Base-by-base conservation (phyloP, 2,888 invertebrate species). In the Oscheius myriophilus region DNA sequence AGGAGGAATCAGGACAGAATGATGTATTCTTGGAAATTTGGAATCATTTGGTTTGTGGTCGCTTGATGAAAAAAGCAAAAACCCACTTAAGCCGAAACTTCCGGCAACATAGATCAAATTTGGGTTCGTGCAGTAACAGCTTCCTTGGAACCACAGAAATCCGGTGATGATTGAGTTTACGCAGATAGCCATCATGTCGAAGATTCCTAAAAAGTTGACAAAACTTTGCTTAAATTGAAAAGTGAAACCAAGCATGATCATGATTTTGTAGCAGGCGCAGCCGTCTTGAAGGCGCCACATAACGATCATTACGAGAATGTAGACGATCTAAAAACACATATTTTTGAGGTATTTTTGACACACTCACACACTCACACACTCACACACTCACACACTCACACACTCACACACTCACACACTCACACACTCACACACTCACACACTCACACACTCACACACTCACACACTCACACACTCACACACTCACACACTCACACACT, bases 181-280 rank as follows among this genome's bases (percentile, higher is more conserved):
- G 23, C 53, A 21, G 33, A 65, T 43, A 3, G 42, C 65, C 26
- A 65, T 21, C 65, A 65, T 65, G 45, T 65, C 65, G 33, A 55
- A 41, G n/a, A 54, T 33, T 9, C 58, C 58, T 58, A 23, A 57
- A 57, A 12, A 21, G 1, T 33, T 33, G 33, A 9, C n/a, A n/a
- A n/a, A 33, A 33, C 9, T 33, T 6, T 33, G 9, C 33, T 33
- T 33, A 3, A 33, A 33, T 33, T 33, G 3, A 9, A 33, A 33
- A 33, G 9, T 33, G 6, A 14, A 18, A 58, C 65, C 65, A 4
- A 65, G 23, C 16, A 65, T 11, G 41, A 65, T 16, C 65, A 65
- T 65, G 21, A 65, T 54, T 18, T 55, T 54, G 46, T 55, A 65
- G 25, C 65, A 54, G n/a, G 65, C 18, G 21, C 25, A 25, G 16